Conservation (phyloP, 2,888 invertebrate species). For the Rhaphigaster nebulosa region DNA sequence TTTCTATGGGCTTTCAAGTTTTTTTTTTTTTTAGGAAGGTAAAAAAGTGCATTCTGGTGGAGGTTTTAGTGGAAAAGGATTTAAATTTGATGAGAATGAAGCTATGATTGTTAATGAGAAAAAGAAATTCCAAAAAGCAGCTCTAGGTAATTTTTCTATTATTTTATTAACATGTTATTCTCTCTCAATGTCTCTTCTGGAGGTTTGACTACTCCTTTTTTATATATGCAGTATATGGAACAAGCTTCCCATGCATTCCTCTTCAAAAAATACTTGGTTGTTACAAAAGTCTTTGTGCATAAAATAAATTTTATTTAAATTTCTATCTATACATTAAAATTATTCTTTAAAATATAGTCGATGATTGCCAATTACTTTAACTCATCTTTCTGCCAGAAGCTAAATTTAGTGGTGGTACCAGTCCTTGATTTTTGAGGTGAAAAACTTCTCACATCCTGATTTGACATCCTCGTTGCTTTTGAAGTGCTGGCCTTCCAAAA, state of each 20-base stretch:
- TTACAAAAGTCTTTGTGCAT: too few species aligned
- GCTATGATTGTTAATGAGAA: constrained; percentile 95
- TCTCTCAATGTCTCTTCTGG: neutral
- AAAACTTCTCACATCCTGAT: too few species aligned
- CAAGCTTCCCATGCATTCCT: neutral
- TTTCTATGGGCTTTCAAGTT: neutral
- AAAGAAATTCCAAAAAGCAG: constrained; percentile 98
- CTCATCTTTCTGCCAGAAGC: too few species aligned
- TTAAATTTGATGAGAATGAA: constrained; percentile 98
- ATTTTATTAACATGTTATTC: neutral
- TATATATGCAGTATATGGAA: neutral
- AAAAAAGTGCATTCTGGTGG: constrained; percentile 93
- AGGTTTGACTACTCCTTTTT: neutral
- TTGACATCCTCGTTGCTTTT: too few species aligned
- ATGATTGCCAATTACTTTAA: too few species aligned
- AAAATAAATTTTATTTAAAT: too few species aligned
- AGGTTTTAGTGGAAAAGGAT: constrained; percentile 95
- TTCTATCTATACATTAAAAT: too few species aligned
- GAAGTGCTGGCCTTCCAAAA: too few species aligned
- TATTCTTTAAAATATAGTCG: too few species aligned
- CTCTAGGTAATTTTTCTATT: constrained; percentile 73
- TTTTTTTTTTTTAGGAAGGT: constrained; percentile 70
- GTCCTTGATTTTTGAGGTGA: too few species aligned
- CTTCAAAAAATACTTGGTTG: too few species aligned
- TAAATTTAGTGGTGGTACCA: too few species aligned